Conservation (phyloP, 2,113 vertebrate species). For the Gulo gulo region DNA sequence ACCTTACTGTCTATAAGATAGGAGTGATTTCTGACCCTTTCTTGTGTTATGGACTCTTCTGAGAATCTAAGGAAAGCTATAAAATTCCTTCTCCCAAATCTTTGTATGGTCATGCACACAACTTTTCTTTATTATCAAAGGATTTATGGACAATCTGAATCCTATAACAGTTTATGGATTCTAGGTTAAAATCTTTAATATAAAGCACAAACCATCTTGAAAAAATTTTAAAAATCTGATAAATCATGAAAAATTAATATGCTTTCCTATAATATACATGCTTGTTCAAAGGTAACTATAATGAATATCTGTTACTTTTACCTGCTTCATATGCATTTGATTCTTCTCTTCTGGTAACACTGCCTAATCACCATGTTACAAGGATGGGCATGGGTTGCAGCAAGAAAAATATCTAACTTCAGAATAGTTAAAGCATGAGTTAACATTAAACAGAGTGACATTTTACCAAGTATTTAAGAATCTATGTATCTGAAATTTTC, state of each 20-base stretch:
- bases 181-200: constrained; percentile 12
- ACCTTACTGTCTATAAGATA: neutral
- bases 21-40: neutral
- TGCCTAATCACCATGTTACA: neutral
- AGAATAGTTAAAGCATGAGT: neutral
- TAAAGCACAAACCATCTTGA: neutral
- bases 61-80: neutral
- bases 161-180: neutral
- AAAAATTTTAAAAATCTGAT: neutral
- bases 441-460: neutral
- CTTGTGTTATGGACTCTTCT: neutral
- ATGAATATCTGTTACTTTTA: neutral
- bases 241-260: constrained; percentile 20
- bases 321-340: neutral
- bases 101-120: neutral
- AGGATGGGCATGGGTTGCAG: neutral
- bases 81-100: neutral
- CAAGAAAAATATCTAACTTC: neutral
- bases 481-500: neutral
- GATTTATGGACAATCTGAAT: neutral
- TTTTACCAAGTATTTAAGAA: neutral
- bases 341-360: neutral
- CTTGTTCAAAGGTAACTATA: neutral
- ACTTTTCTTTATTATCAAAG: neutral
- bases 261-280: neutral